Conservation (phyloP, 2,797 vertebrate species). For the Rhabdophis nuchalis region DNA sequence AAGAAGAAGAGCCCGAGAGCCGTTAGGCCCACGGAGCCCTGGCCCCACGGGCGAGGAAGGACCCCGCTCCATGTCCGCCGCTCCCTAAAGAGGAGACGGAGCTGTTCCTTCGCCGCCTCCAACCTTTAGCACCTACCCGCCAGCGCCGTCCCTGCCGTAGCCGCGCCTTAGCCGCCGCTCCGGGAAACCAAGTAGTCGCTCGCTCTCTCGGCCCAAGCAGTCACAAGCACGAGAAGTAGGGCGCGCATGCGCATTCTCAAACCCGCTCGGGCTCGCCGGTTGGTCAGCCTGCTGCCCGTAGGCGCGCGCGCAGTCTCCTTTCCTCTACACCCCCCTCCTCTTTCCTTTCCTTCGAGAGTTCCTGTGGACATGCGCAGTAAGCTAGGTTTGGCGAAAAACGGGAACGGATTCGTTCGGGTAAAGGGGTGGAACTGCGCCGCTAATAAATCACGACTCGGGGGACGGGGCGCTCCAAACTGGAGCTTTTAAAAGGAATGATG, state of each 20-base stretch:
- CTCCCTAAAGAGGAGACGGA: background rate
- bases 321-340: constrained; percentile 13
- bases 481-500: background rate
- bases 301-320: constrained; percentile 41
- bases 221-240: background rate
- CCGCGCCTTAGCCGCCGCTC: constrained; percentile 27
- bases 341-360: background rate
- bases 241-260: constrained; percentile 57
- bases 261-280: constrained; percentile 45
- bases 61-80: constrained; percentile 8
- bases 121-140: constrained; percentile 45
- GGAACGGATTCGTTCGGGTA: constrained; percentile 19
- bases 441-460: background rate
- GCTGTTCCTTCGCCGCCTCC: background rate
- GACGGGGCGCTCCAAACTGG: background rate
- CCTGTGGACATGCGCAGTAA: constrained; percentile 39
- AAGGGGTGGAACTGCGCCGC: background rate
- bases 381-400: background rate
- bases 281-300: constrained; percentile 17
- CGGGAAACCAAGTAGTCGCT: constrained; percentile 33
- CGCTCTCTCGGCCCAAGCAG: constrained; percentile 58
- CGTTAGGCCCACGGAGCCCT: constrained; percentile 12
- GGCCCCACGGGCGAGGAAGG: background rate
- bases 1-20: background rate
- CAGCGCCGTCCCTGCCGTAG: constrained; percentile 48